Evolutionary conservation across 2,888 invertebrate genomes (phyloP), one percentile per base, ranked within the genome.

Genomic region (Mechanitis mazaeus): DNA sequence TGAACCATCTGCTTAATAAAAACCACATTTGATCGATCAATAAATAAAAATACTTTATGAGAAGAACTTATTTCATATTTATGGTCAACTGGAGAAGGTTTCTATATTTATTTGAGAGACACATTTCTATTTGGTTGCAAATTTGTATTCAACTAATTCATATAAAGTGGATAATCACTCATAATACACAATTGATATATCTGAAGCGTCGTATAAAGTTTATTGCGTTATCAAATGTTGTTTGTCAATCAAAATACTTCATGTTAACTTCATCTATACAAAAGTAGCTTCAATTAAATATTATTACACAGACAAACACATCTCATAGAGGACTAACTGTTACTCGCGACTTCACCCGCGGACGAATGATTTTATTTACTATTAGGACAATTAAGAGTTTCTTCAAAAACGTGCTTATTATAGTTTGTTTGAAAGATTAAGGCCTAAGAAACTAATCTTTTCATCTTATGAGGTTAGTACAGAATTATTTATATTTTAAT

Each of bases 121-220:
- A 77, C 77, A 81, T 79, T 78, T 80, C 72, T 78, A 80, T 81
- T 77, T 74, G 66, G 74, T 64, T 74, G 72, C 75, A 81, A 77
- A 81, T 78, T 77, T 69, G 72, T 73, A 82, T 81, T 81, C 78
- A 76, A 79, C 78, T 72, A 78, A 77, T 76, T 74, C 65, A 63
- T 76, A 74, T 75, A 76, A 79, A 81, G 68, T 74, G 77, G 80
- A 84, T 84, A 81, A 85, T 82, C 79, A 77, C 67, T 74, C 73
- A 76, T 79, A 75, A 84, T 81, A 77, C 77, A 78, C 78, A 78
- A 78, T 80, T 81, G 79, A 81, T 82, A 80, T 80, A 66, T 79
- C 9, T 50, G 47, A 50, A 50, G 31, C 2, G 7, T 50, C 42
- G 42, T 50, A 50, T 50, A 31, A 28, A 5, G 7, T 11, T 50